These are phyloP conservation scores for Solenopsis fugax DNA, from an alignment of 1,140 invertebrate genomes.

Conservation along the genomic window DNA sequence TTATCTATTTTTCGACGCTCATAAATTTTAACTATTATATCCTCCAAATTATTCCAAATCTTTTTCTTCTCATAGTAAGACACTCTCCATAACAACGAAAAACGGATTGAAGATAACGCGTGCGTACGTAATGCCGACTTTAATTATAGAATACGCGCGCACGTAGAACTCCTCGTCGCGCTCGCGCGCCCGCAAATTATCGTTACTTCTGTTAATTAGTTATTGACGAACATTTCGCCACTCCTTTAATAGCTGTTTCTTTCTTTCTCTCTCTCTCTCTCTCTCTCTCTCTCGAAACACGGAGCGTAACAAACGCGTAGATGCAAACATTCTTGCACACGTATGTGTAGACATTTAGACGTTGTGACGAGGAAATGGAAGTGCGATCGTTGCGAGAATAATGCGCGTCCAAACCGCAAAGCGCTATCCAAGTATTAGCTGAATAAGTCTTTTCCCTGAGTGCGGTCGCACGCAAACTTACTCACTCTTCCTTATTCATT, in stretches of 20 bases:
- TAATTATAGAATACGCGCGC: constrained; percentile 32
- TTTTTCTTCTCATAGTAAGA: background rate
- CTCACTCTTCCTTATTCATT: constrained; percentile 30
- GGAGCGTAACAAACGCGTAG: constrained; percentile 3
- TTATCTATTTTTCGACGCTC: background rate
- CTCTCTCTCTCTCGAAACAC: background rate
- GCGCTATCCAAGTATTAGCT: background rate
- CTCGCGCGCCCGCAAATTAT: constrained; percentile 28
- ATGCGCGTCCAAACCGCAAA: constrained; percentile 43
- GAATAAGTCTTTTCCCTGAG: constrained; percentile 19
- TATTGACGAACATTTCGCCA: constrained; percentile 52
- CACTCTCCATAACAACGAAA: background rate
- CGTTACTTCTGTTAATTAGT: constrained; percentile 55
- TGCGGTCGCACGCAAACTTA: constrained; percentile 31
- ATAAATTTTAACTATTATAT: background rate
- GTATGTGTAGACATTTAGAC: background rate
- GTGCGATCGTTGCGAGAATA: constrained; percentile 17
- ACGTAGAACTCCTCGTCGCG: constrained; percentile 26
- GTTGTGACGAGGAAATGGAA: constrained; percentile 38
- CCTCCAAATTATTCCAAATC: background rate
- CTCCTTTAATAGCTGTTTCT: constrained; percentile 31
- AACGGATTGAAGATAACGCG: background rate
- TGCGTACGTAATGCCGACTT: background rate
- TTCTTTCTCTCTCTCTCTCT: background rate
- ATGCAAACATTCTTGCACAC: background rate